Conservation (phyloP, 2,797 vertebrate genomes). For the Helicolenus hilgendorfi region DNA sequence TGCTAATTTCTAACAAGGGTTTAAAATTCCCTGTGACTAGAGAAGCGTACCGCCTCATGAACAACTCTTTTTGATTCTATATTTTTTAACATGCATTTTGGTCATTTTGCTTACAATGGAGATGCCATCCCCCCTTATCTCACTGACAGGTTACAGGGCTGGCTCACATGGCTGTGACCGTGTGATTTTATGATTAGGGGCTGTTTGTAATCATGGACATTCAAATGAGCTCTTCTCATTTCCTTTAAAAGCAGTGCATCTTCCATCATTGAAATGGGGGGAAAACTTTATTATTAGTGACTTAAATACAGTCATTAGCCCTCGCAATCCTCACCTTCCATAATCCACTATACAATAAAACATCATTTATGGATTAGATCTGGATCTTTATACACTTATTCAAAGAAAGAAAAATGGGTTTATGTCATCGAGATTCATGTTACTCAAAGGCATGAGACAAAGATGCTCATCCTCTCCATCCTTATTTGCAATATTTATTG, state of each 20-base stretch:
- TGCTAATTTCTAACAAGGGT: no score
- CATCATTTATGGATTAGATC: neutral
- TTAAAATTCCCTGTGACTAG: no score
- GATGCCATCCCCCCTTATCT: neutral
- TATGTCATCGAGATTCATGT: neutral
- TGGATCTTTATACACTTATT: neutral
- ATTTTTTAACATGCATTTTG: neutral
- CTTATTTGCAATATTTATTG: no score
- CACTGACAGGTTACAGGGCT: neutral
- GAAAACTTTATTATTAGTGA: neutral
- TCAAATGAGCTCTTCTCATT: slow-evolving; percentile 30
- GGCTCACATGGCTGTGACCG: neutral
- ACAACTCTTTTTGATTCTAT: neutral
- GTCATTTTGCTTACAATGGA: neutral
- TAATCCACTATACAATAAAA: neutral
- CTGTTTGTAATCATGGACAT: neutral
- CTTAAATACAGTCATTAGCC: slow-evolving; percentile 1
- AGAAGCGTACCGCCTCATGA: neutral
- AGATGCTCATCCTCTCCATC: neutral
- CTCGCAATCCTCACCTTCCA: neutral
- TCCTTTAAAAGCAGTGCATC: slow-evolving; percentile 9
- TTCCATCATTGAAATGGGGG: slow-evolving; percentile 15
- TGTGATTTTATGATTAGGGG: neutral
- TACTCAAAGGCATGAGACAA: neutral
- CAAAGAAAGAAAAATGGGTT: neutral